Evolutionary conservation across 2,797 vertebrate genomes (phyloP).

Genomic region (Neosilurus hyrtlii): DNA sequence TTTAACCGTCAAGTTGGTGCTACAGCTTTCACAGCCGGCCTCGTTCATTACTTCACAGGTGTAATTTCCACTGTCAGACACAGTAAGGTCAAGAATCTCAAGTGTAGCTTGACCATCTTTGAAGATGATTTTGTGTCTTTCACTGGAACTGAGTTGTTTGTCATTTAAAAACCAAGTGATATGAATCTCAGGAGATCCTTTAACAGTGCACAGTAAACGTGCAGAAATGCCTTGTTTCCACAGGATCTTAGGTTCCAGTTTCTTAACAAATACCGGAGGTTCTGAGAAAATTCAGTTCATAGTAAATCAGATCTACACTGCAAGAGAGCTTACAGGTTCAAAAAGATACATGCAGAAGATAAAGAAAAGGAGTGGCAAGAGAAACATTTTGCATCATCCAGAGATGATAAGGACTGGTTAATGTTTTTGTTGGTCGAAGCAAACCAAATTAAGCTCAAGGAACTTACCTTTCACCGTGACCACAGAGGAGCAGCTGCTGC

Average conservation of each 20-base stretch:
- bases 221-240: constrained; percentile 91
- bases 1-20: constrained; percentile 86
- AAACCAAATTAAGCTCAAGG: constrained; percentile 47
- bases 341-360: constrained; percentile 44
- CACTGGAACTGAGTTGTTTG: constrained; percentile 84
- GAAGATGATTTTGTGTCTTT: constrained; percentile 83
- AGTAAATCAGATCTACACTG: constrained; percentile 48
- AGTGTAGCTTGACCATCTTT: constrained; percentile 80
- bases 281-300: constrained; percentile 75
- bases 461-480: constrained; percentile 93
- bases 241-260: constrained; percentile 88
- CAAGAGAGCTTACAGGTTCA: constrained; percentile 38
- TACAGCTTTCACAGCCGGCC: constrained; percentile 91
- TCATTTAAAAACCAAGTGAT: constrained; percentile 96
- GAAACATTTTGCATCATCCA: constrained; percentile 27
- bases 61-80: constrained; percentile 89
- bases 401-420: constrained; percentile 22
- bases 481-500: constrained; percentile 81
- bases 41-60: constrained; percentile 93
- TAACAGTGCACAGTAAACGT: constrained; percentile 86
- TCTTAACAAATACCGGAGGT: constrained; percentile 91
- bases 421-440: constrained; percentile 26
- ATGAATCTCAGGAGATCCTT: constrained; percentile 91
- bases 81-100: constrained; percentile 81
- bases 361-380: constrained; percentile 31